Evolutionary conservation across 1,140 invertebrate species (phyloP).

Genomic region (Zaprionus kolodkinae): DNA sequence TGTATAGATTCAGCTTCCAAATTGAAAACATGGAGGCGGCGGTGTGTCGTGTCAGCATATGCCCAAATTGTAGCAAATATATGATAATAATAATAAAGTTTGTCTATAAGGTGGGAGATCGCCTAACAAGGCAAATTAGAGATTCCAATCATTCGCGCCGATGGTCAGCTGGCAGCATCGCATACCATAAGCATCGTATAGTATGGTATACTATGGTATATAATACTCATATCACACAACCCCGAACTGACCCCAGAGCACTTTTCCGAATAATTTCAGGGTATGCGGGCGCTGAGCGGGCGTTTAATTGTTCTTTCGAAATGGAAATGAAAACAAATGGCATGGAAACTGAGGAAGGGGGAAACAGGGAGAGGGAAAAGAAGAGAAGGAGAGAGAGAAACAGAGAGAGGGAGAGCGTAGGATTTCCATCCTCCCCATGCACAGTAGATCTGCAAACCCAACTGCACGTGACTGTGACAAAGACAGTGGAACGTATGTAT

Average conservation of each 20-base stretch:
- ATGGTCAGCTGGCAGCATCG: constrained; percentile 26
- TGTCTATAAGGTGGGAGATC: constrained; percentile 10
- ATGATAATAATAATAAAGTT: constrained; percentile 16
- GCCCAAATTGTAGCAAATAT: constrained; percentile 43
- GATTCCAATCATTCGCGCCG: neutral
- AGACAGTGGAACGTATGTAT: constrained; percentile 3
- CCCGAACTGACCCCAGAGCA: constrained; percentile 28
- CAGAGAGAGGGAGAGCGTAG: neutral
- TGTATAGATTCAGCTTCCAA: constrained; percentile 68
- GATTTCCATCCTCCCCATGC: neutral
- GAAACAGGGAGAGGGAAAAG: neutral
- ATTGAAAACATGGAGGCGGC: constrained; percentile 41
- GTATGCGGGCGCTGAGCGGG: constrained; percentile 60
- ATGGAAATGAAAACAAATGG: constrained; percentile 47
- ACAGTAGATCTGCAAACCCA: neutral
- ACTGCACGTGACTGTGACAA: constrained; percentile 65
- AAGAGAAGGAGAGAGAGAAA: neutral
- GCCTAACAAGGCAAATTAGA: constrained; percentile 46
- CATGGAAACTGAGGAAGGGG: constrained; percentile 23
- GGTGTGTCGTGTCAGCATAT: constrained; percentile 10
- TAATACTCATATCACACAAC: neutral
- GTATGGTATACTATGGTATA: neutral
- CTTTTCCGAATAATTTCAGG: constrained; percentile 61
- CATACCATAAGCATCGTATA: neutral
- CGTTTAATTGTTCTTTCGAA: constrained; percentile 48